phyloP scores from a whole-genome alignment of 2,888 invertebrate genomes.

The Anthoptus insignis region DNA sequence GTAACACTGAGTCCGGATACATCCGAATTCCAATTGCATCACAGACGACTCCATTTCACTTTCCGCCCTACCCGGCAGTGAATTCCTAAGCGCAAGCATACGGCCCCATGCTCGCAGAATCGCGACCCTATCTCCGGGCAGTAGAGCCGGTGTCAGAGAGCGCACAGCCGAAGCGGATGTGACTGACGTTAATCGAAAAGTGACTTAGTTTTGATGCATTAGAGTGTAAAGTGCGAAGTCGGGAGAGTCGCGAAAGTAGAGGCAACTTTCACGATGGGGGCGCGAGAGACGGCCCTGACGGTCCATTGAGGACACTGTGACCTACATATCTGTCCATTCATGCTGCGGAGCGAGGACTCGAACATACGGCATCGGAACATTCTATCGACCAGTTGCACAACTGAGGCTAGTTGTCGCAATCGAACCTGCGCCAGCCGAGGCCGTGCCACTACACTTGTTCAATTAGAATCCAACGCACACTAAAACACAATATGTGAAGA shows the following conservation, averaged over 20 bases:
- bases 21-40: constrained; percentile 87
- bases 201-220: constrained; percentile 73
- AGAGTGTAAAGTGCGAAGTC: constrained; percentile 72
- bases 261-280: constrained; percentile 85
- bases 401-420: constrained; percentile 74
- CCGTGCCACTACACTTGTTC: constrained; percentile 79
- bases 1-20: constrained; percentile 84
- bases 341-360: constrained; percentile 72
- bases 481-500: constrained; percentile 50
- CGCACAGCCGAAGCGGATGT: constrained; percentile 84
- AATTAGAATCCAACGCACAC: constrained; percentile 75
- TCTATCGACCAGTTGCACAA: constrained; percentile 80
- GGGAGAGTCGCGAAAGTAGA: constrained; percentile 83
- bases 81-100: constrained; percentile 86
- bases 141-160: constrained; percentile 72
- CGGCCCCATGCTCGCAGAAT: constrained; percentile 73
- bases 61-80: constrained; percentile 87
- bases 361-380: constrained; percentile 73
- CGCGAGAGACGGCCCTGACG: constrained; percentile 71
- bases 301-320: constrained; percentile 87
- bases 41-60: constrained; percentile 87
- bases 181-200: constrained; percentile 70
- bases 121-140: constrained; percentile 58
- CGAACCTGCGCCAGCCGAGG: constrained; percentile 68
- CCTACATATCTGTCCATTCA: constrained; percentile 85